These are phyloP conservation scores for Drosophila quinaria DNA, from an alignment of 2,888 invertebrate species.

Conservation along the genomic window DNA sequence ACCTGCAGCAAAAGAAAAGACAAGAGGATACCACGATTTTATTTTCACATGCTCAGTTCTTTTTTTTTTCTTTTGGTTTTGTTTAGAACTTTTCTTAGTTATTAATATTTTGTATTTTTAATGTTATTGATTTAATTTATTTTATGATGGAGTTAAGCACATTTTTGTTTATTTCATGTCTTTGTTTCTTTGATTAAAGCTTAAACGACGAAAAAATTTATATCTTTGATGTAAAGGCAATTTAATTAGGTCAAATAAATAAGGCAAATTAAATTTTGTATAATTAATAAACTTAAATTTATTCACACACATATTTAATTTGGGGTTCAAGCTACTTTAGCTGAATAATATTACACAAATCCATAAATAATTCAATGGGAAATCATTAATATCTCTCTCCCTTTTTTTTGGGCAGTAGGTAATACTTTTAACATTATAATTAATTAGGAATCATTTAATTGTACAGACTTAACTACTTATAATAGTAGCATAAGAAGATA, in stretches of 20 bases:
- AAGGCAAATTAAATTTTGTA: conserved; percentile 19
- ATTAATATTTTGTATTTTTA: conserved; percentile 9
- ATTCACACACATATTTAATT: conserved; percentile 39
- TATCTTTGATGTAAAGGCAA: conserved; percentile 41
- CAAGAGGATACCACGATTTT: conserved; percentile 86
- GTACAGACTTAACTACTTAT: conserved; percentile 49
- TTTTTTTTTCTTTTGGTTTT: conserved; percentile 48
- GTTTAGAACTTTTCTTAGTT: conserved; percentile 23
- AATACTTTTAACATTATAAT: conserved; percentile 3
- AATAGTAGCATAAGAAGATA: conserved; percentile 34
- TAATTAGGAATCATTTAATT: conserved; percentile 20
- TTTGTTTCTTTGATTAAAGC: conserved; percentile 46
- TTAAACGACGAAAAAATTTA: conserved; percentile 28
- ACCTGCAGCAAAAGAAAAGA: conserved; percentile 89
- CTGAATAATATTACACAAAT: conserved; percentile 4
- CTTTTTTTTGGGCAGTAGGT: background rate
- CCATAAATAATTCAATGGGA: conserved; percentile 8
- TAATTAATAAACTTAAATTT: conserved; percentile 18
- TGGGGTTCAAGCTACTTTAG: conserved; percentile 20
- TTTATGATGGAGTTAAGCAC: conserved; percentile 51
- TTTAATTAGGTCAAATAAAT: conserved; percentile 37
- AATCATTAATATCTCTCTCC: background rate
- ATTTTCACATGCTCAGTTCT: conserved; percentile 80
- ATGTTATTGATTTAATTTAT: conserved; percentile 17
- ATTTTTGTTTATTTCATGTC: conserved; percentile 38